Base-by-base conservation (phyloP, 2,797 vertebrate genomes). In the Pogonophryne albipinna region DNA sequence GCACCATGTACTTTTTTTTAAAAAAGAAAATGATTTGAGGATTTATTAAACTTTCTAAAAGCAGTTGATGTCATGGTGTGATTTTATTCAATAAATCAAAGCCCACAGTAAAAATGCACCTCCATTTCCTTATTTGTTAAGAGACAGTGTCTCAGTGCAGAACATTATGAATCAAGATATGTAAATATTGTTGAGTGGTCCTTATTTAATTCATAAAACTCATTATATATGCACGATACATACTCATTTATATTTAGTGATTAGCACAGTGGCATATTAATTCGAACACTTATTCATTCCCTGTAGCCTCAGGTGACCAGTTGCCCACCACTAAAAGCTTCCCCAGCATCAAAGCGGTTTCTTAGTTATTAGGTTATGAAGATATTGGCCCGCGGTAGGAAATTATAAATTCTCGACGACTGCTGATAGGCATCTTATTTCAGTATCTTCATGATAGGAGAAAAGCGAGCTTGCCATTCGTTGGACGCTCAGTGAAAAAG, bases 391-490 rank as follows among this genome's bases (percentile, higher is more conserved):
- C 83, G 71, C 71, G 11, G 71, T 64, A 77, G 87, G 79, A 86
- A 89, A 89, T 90, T 82, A 82, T 73, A 88, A 76, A 81, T 78
- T 84, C 84, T 70, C 78, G 20, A 34, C 13, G 38, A 71, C 81
- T 66, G 80, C 86, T 82, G 86, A 91, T 85, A 84, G 87, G 74
- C 12, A 27, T 85, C 79, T 81, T 76, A 80, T 88, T 87, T 89
- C 85, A 88, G 63, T 62, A 85, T 88, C 85, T 87, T 71, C 65
- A 60, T 72, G 84, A 89, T 66, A 66, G 79, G 70, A 16, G 9
- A 77, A 82, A 85, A 75, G 76, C 60, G 52, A 46, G 75, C 78
- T 80, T 17, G 8, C 78, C 67, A 66, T 81, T 73, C 20, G 56
- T 44, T 57, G 60, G 66, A 56, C 60, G 51, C 85, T 85, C 65